These are phyloP conservation scores for Teleogryllus oceanicus DNA, from an alignment of 2,888 invertebrate species.

Conservation along the genomic window DNA sequence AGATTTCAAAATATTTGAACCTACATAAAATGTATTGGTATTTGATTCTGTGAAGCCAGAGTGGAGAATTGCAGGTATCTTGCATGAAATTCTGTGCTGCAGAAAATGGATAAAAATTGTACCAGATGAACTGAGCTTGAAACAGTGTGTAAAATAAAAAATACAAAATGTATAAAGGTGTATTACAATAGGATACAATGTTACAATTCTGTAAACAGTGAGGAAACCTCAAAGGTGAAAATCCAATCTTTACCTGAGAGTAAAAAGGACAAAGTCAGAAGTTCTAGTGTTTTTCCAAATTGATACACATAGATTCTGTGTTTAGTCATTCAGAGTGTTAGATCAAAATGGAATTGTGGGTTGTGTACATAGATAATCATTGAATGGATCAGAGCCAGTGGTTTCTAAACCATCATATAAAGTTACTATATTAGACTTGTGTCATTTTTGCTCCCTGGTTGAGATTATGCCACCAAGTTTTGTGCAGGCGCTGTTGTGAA, in stretches of 20 bases:
- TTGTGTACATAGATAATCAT: too few species aligned
- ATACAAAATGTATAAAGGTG: neutral
- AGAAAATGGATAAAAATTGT: neutral
- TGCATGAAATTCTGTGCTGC: neutral
- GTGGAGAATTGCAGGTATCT: neutral
- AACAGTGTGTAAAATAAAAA: neutral
- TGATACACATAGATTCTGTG: too few species aligned
- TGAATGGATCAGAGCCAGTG: too few species aligned
- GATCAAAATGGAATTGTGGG: too few species aligned
- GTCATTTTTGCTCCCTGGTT: neutral
- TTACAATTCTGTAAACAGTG: constrained; percentile 7
- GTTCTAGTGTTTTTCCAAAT: too few species aligned
- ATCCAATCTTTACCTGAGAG: neutral
- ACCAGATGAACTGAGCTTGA: neutral
- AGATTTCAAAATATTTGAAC: neutral
- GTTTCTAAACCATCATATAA: too few species aligned
- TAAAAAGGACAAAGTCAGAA: neutral
- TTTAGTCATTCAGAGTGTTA: too few species aligned
- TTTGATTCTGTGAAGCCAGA: neutral
- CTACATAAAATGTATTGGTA: neutral
- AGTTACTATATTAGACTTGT: too few species aligned
- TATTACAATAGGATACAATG: constrained; percentile 8
- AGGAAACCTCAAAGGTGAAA: constrained; percentile 4
- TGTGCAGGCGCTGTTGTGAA: constrained; percentile 6
- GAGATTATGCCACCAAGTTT: neutral